A percentile compares a stretch with the other conserved stretches of the same genome.
phyloP scores from a whole-genome alignment of 2,888 invertebrate species.

The Andrena fulva region DNA sequence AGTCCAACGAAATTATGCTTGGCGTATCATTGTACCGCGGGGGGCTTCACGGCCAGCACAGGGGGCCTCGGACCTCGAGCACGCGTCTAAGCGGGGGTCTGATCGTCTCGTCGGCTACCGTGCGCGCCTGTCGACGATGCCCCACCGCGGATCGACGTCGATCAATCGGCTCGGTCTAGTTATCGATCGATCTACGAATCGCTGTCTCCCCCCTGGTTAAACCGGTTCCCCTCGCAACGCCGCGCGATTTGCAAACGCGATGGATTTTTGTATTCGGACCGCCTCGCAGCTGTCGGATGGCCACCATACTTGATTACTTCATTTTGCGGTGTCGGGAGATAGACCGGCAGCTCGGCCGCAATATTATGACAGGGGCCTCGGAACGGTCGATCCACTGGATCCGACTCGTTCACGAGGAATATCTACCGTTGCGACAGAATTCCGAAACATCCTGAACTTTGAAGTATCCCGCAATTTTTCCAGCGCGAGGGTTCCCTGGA shows the following conservation, averaged over 20 bases:
- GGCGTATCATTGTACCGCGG: constrained; percentile 79
- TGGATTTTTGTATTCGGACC: constrained; percentile 25
- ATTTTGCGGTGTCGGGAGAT: background rate
- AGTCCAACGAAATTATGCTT: constrained; percentile 77
- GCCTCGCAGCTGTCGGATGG: constrained; percentile 13
- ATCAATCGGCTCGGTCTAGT: constrained; percentile 38
- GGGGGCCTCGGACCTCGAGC: constrained; percentile 58
- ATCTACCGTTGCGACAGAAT: too few species aligned
- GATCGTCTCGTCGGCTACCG: constrained; percentile 72
- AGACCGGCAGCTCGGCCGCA: background rate
- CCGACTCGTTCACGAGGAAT: too few species aligned
- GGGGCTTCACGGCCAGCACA: constrained; percentile 75
- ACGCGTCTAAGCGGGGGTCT: constrained; percentile 71
- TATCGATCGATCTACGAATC: constrained; percentile 52
- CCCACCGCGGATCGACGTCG: constrained; percentile 36
- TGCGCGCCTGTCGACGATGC: constrained; percentile 50
- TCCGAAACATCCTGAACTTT: too few species aligned
- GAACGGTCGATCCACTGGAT: too few species aligned
- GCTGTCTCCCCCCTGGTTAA: constrained; percentile 14
- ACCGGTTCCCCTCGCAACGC: constrained; percentile 38
- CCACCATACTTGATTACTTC: constrained; percentile 28
- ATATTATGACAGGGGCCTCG: too few species aligned
- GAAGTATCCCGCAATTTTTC: too few species aligned
- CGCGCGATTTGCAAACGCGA: constrained; percentile 31
- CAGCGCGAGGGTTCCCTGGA: too few species aligned